Evolutionary conservation across 1,140 invertebrate genomes (phyloP), one percentile per base, ranked within the genome.

Genomic region (Aphelenchoides avenae): DNA sequence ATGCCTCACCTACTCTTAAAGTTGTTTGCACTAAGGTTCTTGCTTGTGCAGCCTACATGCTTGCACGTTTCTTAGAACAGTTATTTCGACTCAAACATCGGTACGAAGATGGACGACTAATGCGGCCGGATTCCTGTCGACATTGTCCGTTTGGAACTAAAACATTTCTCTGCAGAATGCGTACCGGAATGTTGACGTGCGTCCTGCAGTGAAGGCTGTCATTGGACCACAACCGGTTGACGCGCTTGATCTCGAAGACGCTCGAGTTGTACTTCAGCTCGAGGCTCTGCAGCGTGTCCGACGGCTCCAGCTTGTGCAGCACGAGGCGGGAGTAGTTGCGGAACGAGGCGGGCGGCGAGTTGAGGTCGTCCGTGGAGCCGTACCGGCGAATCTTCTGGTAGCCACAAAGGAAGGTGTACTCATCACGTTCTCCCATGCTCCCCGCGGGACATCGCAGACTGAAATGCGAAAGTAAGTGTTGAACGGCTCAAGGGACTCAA

Each of bases 381-480:
- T 64, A 64, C 5, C 63, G 37, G 31, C 61, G 37, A 39, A 64
- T 66, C 13, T 53, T 22, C 60, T 64, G 61, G 26, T 66, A 64
- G 11, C 62, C 62, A 51, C 62, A 66, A 27, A 64, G 34, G 36
- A 64, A 64, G 18, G 61, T 64, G 42, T 67, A 44, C 40, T 64
- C 61, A 48, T 68, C 48, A 11, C 29, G 11, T 9, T 51, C 48
- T 9, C n/a, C n/a, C n/a, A n/a, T n/a, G n/a, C n/a, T n/a, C n/a
- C n/a, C n/a, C n/a, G n/a, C n/a, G n/a, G n/a, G n/a, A n/a, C n/a
- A n/a, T n/a, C n/a, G n/a, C n/a, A n/a, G n/a, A n/a, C n/a, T n/a
- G n/a, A n/a, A n/a, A n/a, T n/a, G n/a, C n/a, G n/a, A n/a, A n/a
- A n/a, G n/a, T n/a, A n/a, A n/a, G n/a, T n/a, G n/a, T n/a, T n/a